phyloP scores from a whole-genome alignment of 2,113 vertebrate genomes.

The Planiliza haematocheilus region DNA sequence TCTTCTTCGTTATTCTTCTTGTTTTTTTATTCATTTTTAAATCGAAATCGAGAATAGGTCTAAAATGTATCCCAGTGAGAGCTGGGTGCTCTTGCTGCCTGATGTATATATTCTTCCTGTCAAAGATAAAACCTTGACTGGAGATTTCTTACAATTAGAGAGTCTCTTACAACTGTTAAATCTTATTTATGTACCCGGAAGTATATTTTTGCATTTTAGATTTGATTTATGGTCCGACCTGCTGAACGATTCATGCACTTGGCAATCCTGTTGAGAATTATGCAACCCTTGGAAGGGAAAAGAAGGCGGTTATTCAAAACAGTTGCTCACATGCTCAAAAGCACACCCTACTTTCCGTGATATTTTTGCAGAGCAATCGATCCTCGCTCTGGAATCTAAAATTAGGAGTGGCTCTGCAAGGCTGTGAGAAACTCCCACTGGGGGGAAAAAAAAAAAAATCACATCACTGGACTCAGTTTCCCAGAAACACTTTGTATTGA shows the following conservation, averaged over 20 bases:
- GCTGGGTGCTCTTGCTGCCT: neutral
- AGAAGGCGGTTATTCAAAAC: slow-evolving; percentile 14
- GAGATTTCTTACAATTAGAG: too few relatives aligned
- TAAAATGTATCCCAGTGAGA: slow-evolving; percentile 15
- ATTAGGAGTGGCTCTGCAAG: slow-evolving; percentile 44
- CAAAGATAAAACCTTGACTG: neutral
- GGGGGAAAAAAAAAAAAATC: neutral
- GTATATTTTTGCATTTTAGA: neutral
- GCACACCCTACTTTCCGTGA: slow-evolving; percentile 33
- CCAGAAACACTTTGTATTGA: slow-evolving; percentile 70
- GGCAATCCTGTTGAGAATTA: slow-evolving; percentile 16
- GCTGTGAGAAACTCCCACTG: slow-evolving; percentile 43
- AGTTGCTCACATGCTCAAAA: slow-evolving; percentile 9
- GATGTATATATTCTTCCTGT: slow-evolving; percentile 4
- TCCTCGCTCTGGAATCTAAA: slow-evolving; percentile 65
- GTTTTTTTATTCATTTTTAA: slow-evolving; percentile 14
- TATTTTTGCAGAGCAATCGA: slow-evolving; percentile 52
- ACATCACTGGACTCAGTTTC: slow-evolving; percentile 57
- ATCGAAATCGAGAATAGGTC: slow-evolving; percentile 68
- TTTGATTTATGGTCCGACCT: slow-evolving; percentile 14
- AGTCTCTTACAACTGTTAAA: neutral
- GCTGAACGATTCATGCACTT: slow-evolving; percentile 27
- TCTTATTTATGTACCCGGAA: neutral
- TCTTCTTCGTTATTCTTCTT: neutral
- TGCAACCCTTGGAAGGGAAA: slow-evolving; percentile 32